These are phyloP conservation scores for Agonopterix subpropinquella DNA, from an alignment of 2,888 invertebrate species.

Conservation along the genomic window DNA sequence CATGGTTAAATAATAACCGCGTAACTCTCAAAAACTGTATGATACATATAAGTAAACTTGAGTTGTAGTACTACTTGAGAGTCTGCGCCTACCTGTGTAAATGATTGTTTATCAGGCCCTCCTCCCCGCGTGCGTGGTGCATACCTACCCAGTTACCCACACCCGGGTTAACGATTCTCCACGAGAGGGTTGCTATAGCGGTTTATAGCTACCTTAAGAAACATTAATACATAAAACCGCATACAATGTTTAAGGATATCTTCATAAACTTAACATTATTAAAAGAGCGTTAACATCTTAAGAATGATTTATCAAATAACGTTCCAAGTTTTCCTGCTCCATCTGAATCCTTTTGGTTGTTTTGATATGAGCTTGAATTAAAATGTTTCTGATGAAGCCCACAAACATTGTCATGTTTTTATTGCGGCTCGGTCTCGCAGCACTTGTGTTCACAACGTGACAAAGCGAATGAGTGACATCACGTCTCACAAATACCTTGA, in stretches of 20 bases:
- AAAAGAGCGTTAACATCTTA: too few species aligned
- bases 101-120: background rate
- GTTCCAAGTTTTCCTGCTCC: constrained; percentile 5
- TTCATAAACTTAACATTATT: too few species aligned
- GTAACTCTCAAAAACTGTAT: too few species aligned
- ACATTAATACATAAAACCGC: background rate
- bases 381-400: constrained; percentile 34
- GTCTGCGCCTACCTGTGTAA: too few species aligned
- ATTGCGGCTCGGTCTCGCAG: constrained; percentile 35
- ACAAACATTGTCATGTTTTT: constrained; percentile 54
- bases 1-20: too few species aligned
- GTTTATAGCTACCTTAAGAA: background rate
- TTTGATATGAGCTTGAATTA: constrained; percentile 20
- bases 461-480: constrained; percentile 56
- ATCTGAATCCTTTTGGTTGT: constrained; percentile 16
- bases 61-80: too few species aligned
- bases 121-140: background rate
- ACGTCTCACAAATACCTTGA: constrained; percentile 42
- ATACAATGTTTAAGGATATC: background rate
- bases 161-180: background rate
- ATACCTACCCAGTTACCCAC: background rate
- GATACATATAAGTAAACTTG: too few species aligned
- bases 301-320: background rate
- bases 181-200: background rate
- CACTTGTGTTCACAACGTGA: constrained; percentile 55